Evolutionary conservation across 2,888 invertebrate species (phyloP).

Genomic region (Lithophane semibrunnea): DNA sequence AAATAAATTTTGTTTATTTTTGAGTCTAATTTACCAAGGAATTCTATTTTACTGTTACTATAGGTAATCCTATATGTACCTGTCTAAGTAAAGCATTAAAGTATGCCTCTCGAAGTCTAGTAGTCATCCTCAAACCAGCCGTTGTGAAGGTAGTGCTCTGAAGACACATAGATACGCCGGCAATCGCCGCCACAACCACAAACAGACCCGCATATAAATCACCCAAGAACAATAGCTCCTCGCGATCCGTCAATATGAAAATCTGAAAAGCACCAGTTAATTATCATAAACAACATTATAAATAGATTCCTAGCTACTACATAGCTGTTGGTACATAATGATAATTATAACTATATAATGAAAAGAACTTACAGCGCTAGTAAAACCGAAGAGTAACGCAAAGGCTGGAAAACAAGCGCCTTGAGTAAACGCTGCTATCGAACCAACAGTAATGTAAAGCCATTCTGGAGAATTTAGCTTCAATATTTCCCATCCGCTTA

Average conservation of each 20-base stretch:
- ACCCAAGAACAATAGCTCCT: conserved; percentile 89
- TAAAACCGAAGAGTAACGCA: conserved; percentile 93
- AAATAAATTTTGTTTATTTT: background rate
- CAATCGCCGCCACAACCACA: conserved; percentile 91
- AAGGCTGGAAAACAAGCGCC: conserved; percentile 92
- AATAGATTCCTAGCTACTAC: background rate
- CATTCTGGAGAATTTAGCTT: conserved; percentile 92
- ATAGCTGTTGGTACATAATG: background rate
- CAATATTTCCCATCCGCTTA: conserved; percentile 88
- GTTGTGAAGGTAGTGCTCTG: conserved; percentile 93
- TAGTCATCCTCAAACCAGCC: conserved; percentile 94
- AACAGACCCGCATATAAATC: conserved; percentile 92
- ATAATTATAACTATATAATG: too few relatives aligned
- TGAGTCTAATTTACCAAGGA: background rate
- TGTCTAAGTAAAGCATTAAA: conserved; percentile 90
- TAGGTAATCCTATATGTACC: conserved; percentile 60
- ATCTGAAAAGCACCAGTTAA: conserved; percentile 82
- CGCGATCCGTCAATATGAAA: conserved; percentile 89
- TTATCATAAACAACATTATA: background rate
- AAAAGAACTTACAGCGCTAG: conserved; percentile 88
- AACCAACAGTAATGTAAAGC: conserved; percentile 90
- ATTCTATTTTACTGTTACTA: background rate
- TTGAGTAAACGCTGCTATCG: conserved; percentile 91
- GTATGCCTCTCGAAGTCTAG: conserved; percentile 89
- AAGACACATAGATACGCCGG: conserved; percentile 92